Base-by-base conservation (phyloP, 2,797 vertebrate genomes). In the Scleropages formosus region DNA sequence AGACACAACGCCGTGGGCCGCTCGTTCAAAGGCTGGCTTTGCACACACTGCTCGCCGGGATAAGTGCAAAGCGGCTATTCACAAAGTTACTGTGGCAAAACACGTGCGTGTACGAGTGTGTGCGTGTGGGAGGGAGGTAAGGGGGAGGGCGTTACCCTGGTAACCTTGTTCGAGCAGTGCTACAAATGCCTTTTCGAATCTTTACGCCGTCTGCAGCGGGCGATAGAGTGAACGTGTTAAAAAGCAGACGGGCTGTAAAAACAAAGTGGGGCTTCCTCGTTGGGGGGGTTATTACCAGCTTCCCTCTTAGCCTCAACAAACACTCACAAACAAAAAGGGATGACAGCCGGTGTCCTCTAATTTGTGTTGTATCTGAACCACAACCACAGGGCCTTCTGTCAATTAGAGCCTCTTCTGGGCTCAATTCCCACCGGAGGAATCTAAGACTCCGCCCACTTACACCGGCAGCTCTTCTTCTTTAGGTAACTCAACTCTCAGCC, bases 311-410 rank as follows among this genome's bases (percentile, higher is more conserved):
- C 18, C 39, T 56, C 64, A 67, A 20, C 15, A 22, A 75, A 59
- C 26, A 46, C 70, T 44, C 10, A 22, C 20, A 60, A 60, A 70
- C 39, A 18, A 20, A 75, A 51, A 72, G 16, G 39, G 22, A 51
- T 49, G 74, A 56, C 66, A 46, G 39, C 53, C 74, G 69, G 69
- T 61, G 66, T 69, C 53, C 58, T 18, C 18, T 26, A 22, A 51
- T 58, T 69, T 58, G 20, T 4, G 66, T 75, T 61, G 69, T 69
- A n/a, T 61, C 65, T 31, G 62, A 49, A 56, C 56, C 24, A 22
- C 56, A 24, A 53, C 44, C 15, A 63, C 20, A 16, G 46, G 51
- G 24, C 63, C 62, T 59, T 27, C 31, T 46, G 18, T 47, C 47
- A 39, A 22, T 53, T 10, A 11, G 20, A 24, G 20, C 31, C 26